Base-by-base conservation (phyloP, 1,140 invertebrate genomes). In the Dendroctonus ponderosae region DNA sequence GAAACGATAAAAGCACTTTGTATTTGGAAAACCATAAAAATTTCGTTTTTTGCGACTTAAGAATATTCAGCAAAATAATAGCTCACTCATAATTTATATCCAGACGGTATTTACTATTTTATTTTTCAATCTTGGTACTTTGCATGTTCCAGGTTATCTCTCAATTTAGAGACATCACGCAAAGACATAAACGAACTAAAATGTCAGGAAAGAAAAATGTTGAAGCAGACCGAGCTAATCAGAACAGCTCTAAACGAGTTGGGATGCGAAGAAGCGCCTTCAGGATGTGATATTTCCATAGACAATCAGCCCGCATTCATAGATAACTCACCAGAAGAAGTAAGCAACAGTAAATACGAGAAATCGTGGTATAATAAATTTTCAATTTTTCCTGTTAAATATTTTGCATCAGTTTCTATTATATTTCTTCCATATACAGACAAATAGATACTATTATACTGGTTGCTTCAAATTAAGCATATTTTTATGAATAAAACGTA, bases 181-280 rank as follows among this genome's bases (percentile, higher is more conserved):
- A 82, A 82, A 74, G 82, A 83, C 60, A 69, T 82, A 6, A 82
- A 82, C 73, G 80, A 85, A 72, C 75, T 94, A 50, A 85, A 87
- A 62, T 92, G 91, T 74, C 86, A 87, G 66, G 91, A 94, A 77
- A 86, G 90, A 57, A 92, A 91, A 76, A 85, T 92, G 73, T 84
- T 87, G 42, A 86, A 86, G 67, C 87, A 95, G 76, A 85, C 88
- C 5, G 90, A 94, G 70, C 84, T 93, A 68, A 92, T 96, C 60
- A 86, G 88, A 68, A 84, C 86, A 42, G 90, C 92, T n/a, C 79
- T 96, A 42, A 90, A 89, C 65, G 88, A 92, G 76, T 82, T 94
- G 5, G 92, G 92, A 41, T 92, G 91, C 71, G 90, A 93, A 77
- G 90, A 93, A 79, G 85, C 91, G 49, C 92, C 92, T 38, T 87